phyloP scores from a whole-genome alignment of 2,888 invertebrate species.

The Himalopsyche tibetana region DNA sequence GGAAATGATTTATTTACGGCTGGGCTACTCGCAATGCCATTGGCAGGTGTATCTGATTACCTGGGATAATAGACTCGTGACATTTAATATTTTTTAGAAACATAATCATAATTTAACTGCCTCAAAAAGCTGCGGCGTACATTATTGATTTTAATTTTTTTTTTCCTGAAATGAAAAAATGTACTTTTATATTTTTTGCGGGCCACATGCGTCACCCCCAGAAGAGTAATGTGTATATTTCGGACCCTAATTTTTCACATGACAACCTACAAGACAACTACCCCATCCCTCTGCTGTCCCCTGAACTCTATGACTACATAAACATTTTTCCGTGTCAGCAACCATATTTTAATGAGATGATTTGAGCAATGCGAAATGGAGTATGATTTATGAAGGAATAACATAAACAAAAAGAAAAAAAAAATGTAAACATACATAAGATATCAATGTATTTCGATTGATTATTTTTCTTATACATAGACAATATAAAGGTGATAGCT shows the following conservation, averaged over 20 bases:
- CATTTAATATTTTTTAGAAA: too few relatives aligned
- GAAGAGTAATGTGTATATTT: conserved; percentile 30
- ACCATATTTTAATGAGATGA: conserved; percentile 14
- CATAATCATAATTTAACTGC: too few relatives aligned
- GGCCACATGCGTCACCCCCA: neutral
- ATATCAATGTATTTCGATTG: too few relatives aligned
- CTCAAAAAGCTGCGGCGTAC: neutral
- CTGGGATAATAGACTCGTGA: too few relatives aligned
- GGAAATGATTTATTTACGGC: too few relatives aligned
- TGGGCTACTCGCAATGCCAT: too few relatives aligned
- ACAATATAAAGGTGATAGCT: too few relatives aligned
- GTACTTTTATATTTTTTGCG: conserved; percentile 3
- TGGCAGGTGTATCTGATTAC: too few relatives aligned
- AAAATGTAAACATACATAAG: too few relatives aligned
- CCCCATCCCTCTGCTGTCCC: neutral
- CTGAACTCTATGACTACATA: neutral
- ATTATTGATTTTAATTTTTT: neutral
- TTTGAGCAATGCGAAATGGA: neutral
- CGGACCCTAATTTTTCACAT: conserved; percentile 31
- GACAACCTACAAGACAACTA: conserved; percentile 26
- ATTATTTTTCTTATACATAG: too few relatives aligned
- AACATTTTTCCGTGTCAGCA: neutral
- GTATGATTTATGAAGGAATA: neutral
- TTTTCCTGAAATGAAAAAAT: neutral
- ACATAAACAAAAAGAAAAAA: too few relatives aligned